phyloP scores from a whole-genome alignment of 2,797 vertebrate species.

The Decapterus maruadsi region DNA sequence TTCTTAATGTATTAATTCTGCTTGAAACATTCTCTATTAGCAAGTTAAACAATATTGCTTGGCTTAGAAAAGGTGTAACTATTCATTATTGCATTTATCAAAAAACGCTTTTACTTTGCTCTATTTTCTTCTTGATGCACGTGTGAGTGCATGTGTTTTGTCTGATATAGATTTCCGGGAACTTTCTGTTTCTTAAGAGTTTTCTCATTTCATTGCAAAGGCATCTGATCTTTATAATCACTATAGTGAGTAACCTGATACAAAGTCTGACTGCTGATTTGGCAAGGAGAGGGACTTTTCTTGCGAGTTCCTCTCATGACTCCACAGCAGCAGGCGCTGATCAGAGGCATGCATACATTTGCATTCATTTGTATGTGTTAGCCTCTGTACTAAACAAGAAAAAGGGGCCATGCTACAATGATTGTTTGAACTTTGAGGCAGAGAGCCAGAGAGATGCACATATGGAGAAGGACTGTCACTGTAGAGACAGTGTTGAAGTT shows the following conservation, averaged over 20 bases:
- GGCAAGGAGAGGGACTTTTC: conserved; percentile 25
- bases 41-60: neutral
- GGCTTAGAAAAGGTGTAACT: neutral
- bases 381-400: conserved; percentile 40
- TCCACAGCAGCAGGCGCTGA: conserved; percentile 57
- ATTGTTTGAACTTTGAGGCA: conserved; percentile 50
- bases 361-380: conserved; percentile 76
- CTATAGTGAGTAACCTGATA: neutral
- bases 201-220: neutral
- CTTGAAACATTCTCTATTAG: too few relatives aligned
- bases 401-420: conserved; percentile 40
- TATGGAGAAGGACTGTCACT: conserved; percentile 10
- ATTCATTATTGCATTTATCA: too few relatives aligned
- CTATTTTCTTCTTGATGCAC: neutral
- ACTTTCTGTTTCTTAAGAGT: neutral
- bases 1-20: neutral
- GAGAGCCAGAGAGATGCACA: conserved; percentile 25
- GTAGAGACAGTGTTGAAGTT: conserved; percentile 17
- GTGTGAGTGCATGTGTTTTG: neutral
- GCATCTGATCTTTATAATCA: conserved; percentile 12
- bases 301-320: conserved; percentile 35
- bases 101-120: neutral
- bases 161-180: neutral
- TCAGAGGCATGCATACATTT: conserved; percentile 81
- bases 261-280: conserved; percentile 35